phyloP scores from a whole-genome alignment of 2,797 vertebrate genomes.

The Microhierax caerulescens region DNA sequence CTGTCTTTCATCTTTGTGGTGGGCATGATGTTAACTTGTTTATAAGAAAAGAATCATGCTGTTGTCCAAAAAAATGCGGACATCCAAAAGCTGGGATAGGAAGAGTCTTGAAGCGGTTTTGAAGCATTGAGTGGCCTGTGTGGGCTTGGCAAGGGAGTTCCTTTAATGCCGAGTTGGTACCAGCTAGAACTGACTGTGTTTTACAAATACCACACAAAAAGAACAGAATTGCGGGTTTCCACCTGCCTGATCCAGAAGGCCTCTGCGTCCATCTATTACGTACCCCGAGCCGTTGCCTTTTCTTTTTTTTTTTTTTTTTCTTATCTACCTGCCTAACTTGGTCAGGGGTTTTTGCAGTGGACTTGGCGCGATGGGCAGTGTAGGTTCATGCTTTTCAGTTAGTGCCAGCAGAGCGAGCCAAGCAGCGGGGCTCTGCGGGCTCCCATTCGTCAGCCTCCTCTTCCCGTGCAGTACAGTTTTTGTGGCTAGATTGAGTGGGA shows the following conservation, averaged over 20 bases:
- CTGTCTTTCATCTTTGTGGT: neutral
- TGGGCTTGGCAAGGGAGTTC: neutral
- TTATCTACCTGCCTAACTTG: neutral
- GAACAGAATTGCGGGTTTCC: neutral
- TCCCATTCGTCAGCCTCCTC: neutral
- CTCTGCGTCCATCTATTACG: neutral
- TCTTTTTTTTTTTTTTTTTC: neutral
- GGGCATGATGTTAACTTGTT: neutral
- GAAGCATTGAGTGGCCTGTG: neutral
- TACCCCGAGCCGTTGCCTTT: neutral
- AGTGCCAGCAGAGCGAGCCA: neutral
- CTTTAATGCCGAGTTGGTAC: neutral
- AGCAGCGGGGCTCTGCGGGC: neutral
- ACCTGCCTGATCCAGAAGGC: neutral
- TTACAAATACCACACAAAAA: neutral
- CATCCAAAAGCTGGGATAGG: neutral
- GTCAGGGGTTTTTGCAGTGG: neutral
- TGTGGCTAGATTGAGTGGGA: neutral
- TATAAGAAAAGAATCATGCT: neutral
- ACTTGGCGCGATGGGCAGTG: neutral
- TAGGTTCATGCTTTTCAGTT: neutral
- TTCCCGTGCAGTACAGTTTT: neutral
- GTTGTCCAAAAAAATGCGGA: neutral
- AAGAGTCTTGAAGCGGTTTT: neutral
- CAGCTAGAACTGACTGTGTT: neutral